phyloP scores from a whole-genome alignment of 2,113 vertebrate genomes.

The Aplodontia rufa region DNA sequence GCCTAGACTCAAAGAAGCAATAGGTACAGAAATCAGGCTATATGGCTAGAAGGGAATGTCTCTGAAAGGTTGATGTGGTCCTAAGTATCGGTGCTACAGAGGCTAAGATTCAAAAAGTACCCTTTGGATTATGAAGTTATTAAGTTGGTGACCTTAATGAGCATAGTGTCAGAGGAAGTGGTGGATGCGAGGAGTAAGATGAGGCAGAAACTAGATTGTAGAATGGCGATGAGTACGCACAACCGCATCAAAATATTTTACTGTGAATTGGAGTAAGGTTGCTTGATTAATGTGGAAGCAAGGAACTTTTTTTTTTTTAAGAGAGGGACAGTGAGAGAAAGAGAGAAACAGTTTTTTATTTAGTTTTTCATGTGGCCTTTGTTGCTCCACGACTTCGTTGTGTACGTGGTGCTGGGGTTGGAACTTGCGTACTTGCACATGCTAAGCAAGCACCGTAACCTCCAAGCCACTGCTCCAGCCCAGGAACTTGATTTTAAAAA shows the following conservation, averaged over 20 bases:
- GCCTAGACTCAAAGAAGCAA: conserved; percentile 9
- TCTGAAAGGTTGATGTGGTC: background rate
- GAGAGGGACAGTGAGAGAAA: too few species aligned
- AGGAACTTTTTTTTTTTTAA: too few species aligned
- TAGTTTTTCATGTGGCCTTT: too few species aligned
- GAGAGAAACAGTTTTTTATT: too few species aligned
- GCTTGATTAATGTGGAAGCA: background rate
- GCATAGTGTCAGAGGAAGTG: background rate
- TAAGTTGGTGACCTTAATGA: background rate
- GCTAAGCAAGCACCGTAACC: too few species aligned
- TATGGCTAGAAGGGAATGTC: background rate
- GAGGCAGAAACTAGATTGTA: conserved; percentile 7
- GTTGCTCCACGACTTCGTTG: too few species aligned
- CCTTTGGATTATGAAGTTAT: background rate
- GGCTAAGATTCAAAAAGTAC: background rate
- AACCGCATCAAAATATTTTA: background rate
- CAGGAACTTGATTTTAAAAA: conserved; percentile 24
- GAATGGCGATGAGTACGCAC: background rate
- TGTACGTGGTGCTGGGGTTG: too few species aligned
- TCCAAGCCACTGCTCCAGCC: too few species aligned
- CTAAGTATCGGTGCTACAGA: background rate
- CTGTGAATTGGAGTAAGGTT: conserved; percentile 11
- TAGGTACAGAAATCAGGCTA: conserved; percentile 6
- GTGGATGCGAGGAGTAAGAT: background rate
- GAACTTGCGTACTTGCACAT: too few species aligned